These are phyloP conservation scores for Cyphomyrus plagiostoma DNA, from an alignment of 2,113 vertebrate species.

Conservation along the genomic window DNA sequence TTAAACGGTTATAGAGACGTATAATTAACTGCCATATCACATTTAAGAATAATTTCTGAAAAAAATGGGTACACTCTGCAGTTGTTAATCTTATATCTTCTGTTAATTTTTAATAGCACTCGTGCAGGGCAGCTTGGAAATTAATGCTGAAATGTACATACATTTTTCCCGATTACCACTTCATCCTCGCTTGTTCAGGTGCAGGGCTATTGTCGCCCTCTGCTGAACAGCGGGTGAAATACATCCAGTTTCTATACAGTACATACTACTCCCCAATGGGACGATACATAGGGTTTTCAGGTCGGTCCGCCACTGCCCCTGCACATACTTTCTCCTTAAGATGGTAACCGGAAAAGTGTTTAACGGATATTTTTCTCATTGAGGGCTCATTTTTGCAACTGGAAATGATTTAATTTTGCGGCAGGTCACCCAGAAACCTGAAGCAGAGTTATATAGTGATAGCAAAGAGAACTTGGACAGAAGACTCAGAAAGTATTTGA, in stretches of 20 bases:
- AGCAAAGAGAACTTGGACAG: not conserved
- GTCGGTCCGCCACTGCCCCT: not conserved
- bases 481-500: not conserved
- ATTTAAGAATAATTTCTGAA: not conserved
- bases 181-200: not conserved
- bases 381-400: no score
- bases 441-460: not conserved
- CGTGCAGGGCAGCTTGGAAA: not conserved
- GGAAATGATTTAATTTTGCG: not conserved
- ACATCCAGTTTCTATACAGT: not conserved
- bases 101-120: not conserved
- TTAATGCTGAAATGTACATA: not conserved
- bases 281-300: not conserved
- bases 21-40: not conserved
- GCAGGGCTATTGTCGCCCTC: not conserved
- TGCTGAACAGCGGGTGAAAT: not conserved
- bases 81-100: not conserved
- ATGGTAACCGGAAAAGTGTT: not conserved
- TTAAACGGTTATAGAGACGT: not conserved
- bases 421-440: not conserved
- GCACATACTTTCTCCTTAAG: not conserved
- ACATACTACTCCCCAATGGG: not conserved
- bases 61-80: not conserved
- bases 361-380: not conserved
- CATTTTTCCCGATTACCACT: not conserved